Percentiles rank a stretch among this genome's conserved stretches.
Conservation (phyloP, 2,797 vertebrate genomes). For the Aldrovandia affinis region DNA sequence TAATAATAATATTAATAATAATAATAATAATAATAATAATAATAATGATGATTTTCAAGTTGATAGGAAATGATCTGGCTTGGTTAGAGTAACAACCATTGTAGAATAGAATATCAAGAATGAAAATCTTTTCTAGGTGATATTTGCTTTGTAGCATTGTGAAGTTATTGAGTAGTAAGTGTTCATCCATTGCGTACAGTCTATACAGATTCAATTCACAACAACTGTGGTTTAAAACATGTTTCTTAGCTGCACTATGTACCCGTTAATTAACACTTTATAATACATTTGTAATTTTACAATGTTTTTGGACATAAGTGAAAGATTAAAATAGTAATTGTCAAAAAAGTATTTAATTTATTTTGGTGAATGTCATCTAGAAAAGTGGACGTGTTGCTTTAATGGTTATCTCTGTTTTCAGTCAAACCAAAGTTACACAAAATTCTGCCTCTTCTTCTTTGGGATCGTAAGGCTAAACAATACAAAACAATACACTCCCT, state of each 20-base stretch:
- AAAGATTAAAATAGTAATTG: constrained; percentile 31
- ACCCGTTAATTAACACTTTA: constrained; percentile 57
- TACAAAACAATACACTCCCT: constrained; percentile 84
- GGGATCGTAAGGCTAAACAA: constrained; percentile 92
- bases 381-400: constrained; percentile 79
- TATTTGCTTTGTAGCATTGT: constrained; percentile 72
- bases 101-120: constrained; percentile 86
- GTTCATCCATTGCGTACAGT: constrained; percentile 55
- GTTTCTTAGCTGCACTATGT: constrained; percentile 35
- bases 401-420: constrained; percentile 90
- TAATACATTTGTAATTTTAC: constrained; percentile 56
- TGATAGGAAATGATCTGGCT: constrained; percentile 97
- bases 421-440: constrained; percentile 99
- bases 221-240: constrained; percentile 36
- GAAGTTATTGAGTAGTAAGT: constrained; percentile 51
- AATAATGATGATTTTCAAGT: constrained; percentile 91
- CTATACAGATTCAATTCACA: constrained; percentile 47
- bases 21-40: constrained; percentile 69
- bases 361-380: constrained; percentile 73
- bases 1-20: constrained; percentile 70
- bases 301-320: constrained; percentile 33
- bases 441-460: constrained; percentile 99
- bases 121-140: constrained; percentile 72
- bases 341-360: constrained; percentile 17
- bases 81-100: constrained; percentile 97